Evolutionary conservation across 2,888 invertebrate species (phyloP).

Genomic region (Xestia xanthographa): DNA sequence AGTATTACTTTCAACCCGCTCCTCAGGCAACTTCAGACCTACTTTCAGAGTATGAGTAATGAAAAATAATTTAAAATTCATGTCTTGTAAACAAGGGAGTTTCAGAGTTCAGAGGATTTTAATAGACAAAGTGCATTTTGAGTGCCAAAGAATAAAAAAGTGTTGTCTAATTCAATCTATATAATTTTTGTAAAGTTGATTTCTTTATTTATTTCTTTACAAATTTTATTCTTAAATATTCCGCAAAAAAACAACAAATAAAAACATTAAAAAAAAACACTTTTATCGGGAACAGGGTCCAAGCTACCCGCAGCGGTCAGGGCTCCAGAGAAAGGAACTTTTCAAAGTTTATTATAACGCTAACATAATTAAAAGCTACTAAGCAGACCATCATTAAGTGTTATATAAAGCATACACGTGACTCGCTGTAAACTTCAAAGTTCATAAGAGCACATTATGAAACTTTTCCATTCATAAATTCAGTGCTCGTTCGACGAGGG

Average conservation of each 20-base stretch:
- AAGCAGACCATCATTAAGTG: conserved; percentile 23
- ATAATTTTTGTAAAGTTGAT: neutral
- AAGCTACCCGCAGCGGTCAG: too few relatives aligned
- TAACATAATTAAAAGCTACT: conserved; percentile 2
- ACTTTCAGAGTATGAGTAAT: too few relatives aligned
- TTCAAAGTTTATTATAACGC: neutral
- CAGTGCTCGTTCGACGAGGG: conserved; percentile 61
- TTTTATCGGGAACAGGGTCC: too few relatives aligned
- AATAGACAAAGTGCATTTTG: neutral
- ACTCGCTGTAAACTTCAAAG: conserved; percentile 60
- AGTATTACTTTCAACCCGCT: too few relatives aligned
- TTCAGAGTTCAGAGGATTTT: neutral
- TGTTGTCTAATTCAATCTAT: neutral
- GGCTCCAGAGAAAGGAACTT: too few relatives aligned
- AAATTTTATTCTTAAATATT: too few relatives aligned
- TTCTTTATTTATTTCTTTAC: too few relatives aligned
- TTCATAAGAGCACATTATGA: conserved; percentile 63
- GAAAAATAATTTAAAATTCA: neutral
- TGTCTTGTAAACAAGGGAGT: neutral
- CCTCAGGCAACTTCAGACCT: too few relatives aligned
- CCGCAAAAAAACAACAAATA: too few relatives aligned
- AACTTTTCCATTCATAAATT: conserved; percentile 72
- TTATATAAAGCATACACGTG: conserved; percentile 43
- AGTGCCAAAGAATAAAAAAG: neutral
- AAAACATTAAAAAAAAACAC: too few relatives aligned